These are phyloP conservation scores for Aphelocoma californica DNA, from an alignment of 2,797 vertebrate species.

Conservation along the genomic window DNA sequence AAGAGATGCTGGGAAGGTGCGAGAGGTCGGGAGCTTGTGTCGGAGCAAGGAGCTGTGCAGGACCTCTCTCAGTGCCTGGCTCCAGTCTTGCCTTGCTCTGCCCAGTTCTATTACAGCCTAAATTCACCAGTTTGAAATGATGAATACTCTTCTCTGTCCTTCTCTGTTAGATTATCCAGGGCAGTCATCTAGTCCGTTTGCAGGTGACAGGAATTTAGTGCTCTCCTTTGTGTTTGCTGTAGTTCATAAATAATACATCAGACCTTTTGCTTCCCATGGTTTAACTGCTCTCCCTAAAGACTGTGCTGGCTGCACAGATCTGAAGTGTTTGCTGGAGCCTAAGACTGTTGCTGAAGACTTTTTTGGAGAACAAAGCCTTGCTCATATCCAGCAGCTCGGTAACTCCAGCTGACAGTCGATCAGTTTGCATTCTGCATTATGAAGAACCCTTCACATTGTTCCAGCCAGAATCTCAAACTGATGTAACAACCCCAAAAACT, in stretches of 20 bases:
- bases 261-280: background rate
- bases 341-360: background rate
- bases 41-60: background rate
- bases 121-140: background rate
- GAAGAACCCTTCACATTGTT: background rate
- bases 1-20: no score
- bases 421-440: background rate
- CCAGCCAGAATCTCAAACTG: background rate
- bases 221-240: background rate
- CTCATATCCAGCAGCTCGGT: background rate
- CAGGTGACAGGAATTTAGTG: background rate
- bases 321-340: background rate
- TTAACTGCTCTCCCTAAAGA: background rate
- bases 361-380: background rate
- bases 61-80: background rate
- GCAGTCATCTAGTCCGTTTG: background rate
- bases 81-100: background rate
- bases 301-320: background rate
- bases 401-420: background rate
- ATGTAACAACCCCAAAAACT: background rate
- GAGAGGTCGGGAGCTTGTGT: background rate
- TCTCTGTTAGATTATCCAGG: background rate
- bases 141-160: background rate
- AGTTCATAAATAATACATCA: background rate
- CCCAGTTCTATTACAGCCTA: background rate